phyloP scores from a whole-genome alignment of 2,888 invertebrate species.

The Limnephilus lunatus region DNA sequence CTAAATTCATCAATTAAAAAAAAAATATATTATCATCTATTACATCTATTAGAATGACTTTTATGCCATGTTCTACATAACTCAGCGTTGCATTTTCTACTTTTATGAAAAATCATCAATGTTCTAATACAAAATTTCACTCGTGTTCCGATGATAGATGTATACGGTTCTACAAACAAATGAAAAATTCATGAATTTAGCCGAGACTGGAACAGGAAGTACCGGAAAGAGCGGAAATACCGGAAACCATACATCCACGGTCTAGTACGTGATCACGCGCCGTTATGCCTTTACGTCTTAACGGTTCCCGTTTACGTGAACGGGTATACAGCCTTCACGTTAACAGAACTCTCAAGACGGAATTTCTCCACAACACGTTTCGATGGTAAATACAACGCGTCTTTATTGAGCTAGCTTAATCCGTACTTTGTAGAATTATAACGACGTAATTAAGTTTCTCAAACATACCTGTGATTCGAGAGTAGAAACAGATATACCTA shows the following conservation, averaged over 20 bases:
- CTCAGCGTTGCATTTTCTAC: not conserved
- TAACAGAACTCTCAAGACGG: not conserved
- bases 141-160: slow-evolving; percentile 2
- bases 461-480: no score
- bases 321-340: not conserved
- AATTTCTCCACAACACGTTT: not conserved
- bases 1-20: no score
- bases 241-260: slow-evolving; percentile 47
- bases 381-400: not conserved
- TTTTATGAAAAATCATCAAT: not conserved
- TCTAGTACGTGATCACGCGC: slow-evolving; percentile 21
- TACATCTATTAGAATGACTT: no score
- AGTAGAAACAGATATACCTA: no score
- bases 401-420: not conserved
- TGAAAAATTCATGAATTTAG: slow-evolving; percentile 33
- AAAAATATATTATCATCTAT: no score
- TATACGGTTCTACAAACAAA: slow-evolving; percentile 7
- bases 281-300: slow-evolving; percentile 17
- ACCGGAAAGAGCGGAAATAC: slow-evolving; percentile 21
- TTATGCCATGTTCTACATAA: not conserved
- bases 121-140: not conserved
- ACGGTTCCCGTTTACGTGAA: slow-evolving; percentile 19
- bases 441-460: not conserved
- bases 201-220: not conserved
- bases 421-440: not conserved